Conservation (phyloP, 1,140 invertebrate species). For the Antheraea pernyi region DNA sequence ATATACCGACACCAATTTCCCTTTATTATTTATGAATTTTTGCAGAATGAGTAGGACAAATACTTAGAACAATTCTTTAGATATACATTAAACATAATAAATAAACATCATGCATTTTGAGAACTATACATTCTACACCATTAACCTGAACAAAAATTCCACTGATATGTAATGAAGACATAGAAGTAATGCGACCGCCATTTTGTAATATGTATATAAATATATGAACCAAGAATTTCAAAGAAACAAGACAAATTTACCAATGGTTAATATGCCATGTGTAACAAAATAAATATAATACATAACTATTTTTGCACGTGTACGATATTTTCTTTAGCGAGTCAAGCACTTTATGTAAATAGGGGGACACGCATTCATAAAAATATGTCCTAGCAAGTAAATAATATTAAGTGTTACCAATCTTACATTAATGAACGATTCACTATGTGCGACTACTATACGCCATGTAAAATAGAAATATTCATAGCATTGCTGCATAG, state of each 20-base stretch:
- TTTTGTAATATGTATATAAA: conserved; percentile 21
- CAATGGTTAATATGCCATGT: conserved; percentile 11
- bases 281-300: conserved; percentile 6
- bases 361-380: conserved; percentile 68
- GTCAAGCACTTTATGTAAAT: conserved; percentile 64
- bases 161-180: not conserved
- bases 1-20: conserved; percentile 31
- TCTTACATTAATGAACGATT: conserved; percentile 79
- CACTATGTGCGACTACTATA: conserved; percentile 80
- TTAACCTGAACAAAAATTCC: not conserved
- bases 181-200: conserved; percentile 27
- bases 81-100: not conserved
- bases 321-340: conserved; percentile 51
- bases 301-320: conserved; percentile 52
- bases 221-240: not conserved
- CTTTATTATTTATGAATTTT: not conserved
- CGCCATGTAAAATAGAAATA: conserved; percentile 75
- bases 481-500: conserved; percentile 80
- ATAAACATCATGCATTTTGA: not conserved
- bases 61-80: not conserved
- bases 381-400: conserved; percentile 66
- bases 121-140: not conserved
- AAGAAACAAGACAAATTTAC: conserved; percentile 17
- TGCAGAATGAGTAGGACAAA: not conserved
- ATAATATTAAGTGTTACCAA: conserved; percentile 79